These are phyloP conservation scores for Heteromormyrus szaboi DNA, from an alignment of 2,797 vertebrate genomes.

Conservation along the genomic window DNA sequence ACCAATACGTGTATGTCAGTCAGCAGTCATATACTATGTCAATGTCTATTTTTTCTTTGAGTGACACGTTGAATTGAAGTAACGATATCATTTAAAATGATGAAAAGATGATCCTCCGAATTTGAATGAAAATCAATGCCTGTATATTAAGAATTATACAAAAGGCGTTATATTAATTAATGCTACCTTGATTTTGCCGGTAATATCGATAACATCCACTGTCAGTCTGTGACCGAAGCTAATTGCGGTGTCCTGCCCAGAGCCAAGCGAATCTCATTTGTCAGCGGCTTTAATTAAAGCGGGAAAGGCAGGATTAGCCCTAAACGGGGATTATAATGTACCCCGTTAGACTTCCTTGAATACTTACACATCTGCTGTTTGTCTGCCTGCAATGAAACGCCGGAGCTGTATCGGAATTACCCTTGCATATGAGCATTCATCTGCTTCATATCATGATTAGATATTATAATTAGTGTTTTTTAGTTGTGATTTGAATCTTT, in stretches of 20 bases:
- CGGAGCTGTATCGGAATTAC: neutral
- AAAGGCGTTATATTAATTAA: neutral
- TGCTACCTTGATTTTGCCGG: neutral
- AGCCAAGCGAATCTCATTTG: neutral
- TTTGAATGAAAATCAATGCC: neutral
- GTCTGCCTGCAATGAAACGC: neutral
- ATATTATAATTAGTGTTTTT: neutral
- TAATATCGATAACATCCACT: neutral
- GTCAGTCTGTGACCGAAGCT: neutral
- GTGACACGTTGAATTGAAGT: neutral
- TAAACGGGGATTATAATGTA: neutral
- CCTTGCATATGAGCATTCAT: neutral
- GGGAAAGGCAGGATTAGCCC: neutral
- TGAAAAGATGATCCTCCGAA: neutral
- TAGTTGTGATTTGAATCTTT: slow-evolving; percentile 25
- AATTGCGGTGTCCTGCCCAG: neutral
- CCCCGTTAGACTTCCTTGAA: neutral
- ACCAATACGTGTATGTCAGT: neutral
- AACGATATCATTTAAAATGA: neutral
- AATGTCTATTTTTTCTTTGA: neutral
- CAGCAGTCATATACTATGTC: neutral
- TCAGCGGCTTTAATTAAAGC: neutral
- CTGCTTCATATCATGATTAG: neutral
- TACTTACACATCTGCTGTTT: neutral
- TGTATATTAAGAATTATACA: neutral